These are phyloP conservation scores for Gonioctena quinquepunctata DNA, from an alignment of 1,140 invertebrate genomes.

Conservation along the genomic window DNA sequence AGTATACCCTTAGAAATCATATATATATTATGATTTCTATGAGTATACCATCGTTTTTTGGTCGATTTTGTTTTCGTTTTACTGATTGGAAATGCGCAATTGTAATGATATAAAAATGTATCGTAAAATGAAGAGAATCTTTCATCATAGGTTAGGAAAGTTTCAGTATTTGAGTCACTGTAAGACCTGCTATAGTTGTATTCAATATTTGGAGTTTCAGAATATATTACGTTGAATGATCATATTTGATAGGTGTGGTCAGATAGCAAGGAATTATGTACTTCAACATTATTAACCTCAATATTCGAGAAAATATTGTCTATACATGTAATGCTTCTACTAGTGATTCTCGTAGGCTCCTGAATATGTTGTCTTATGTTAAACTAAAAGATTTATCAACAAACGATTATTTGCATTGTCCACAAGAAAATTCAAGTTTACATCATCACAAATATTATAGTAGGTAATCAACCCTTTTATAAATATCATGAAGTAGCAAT, in stretches of 20 bases:
- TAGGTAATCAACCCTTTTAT: too few relatives aligned
- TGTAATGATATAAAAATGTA: constrained; percentile 2
- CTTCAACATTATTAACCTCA: background rate
- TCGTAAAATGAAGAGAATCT: background rate
- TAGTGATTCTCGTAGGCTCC: background rate
- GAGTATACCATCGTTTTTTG: background rate
- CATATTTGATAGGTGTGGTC: constrained; percentile 2
- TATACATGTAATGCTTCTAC: constrained; percentile 9
- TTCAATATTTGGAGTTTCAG: background rate
- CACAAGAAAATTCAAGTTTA: too few relatives aligned
- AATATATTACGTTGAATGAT: background rate
- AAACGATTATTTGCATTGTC: background rate
- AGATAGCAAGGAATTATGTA: background rate
- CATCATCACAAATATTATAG: too few relatives aligned
- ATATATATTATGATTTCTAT: too few relatives aligned
- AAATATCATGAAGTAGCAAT: too few relatives aligned
- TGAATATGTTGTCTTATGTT: background rate
- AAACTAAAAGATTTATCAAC: constrained; percentile 1
- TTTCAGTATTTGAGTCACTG: background rate
- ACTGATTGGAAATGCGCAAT: background rate
- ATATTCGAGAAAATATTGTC: constrained; percentile 5
- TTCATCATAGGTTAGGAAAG: background rate
- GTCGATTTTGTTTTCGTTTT: background rate
- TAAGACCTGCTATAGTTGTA: background rate
- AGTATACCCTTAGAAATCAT: too few relatives aligned